Conservation (phyloP, 1,140 invertebrate genomes). For the Daktulosphaira vitifoliae region DNA sequence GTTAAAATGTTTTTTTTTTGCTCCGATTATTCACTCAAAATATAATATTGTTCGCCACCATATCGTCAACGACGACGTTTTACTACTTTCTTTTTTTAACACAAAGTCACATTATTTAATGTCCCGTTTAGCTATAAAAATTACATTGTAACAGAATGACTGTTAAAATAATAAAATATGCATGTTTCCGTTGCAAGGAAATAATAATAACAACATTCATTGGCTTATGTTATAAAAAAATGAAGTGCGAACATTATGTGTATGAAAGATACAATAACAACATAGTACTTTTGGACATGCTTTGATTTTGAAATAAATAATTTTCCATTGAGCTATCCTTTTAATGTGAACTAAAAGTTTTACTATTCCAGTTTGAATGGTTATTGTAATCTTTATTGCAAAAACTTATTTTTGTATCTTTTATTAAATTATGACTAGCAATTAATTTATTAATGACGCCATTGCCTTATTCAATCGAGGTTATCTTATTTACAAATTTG, state of each 20-base stretch:
- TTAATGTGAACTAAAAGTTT: too few species aligned
- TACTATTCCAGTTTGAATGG: too few species aligned
- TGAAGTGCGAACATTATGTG: slow-evolving; percentile 28
- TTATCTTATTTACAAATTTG: too few species aligned
- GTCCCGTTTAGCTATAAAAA: slow-evolving; percentile 18
- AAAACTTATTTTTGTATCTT: too few species aligned
- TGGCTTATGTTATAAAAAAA: slow-evolving; percentile 12
- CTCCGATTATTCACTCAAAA: slow-evolving; percentile 21
- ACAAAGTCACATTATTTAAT: slow-evolving; percentile 28
- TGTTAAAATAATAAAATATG: slow-evolving; percentile 29
- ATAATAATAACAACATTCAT: not conserved
- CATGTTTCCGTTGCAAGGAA: slow-evolving; percentile 24
- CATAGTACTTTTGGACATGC: too few species aligned
- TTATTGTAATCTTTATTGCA: too few species aligned
- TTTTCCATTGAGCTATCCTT: too few species aligned
- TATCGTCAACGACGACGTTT: slow-evolving; percentile 13
- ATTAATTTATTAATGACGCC: too few species aligned
- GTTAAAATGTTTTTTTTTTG: slow-evolving; percentile 1
- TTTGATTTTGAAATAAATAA: too few species aligned
- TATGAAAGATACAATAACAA: too few species aligned
- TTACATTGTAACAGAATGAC: slow-evolving; percentile 14
- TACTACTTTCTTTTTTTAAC: slow-evolving; percentile 30
- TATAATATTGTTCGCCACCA: slow-evolving; percentile 23
- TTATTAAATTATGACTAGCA: too few species aligned
- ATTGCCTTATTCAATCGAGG: too few species aligned